Evolutionary conservation across 2,888 invertebrate genomes (phyloP).

Genomic region (Lysandra coridon): DNA sequence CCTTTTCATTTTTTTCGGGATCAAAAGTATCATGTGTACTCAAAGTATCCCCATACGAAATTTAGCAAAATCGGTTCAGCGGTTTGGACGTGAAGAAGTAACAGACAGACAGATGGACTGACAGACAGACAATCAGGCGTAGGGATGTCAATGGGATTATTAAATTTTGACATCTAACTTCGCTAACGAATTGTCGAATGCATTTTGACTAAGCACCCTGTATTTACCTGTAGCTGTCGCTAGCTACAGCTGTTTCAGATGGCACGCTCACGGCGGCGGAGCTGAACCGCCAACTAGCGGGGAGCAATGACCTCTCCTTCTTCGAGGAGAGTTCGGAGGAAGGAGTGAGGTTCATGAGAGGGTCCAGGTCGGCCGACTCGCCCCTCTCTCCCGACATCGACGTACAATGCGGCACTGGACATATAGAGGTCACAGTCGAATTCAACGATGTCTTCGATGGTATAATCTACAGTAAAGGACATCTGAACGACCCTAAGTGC

Average conservation of each 20-base stretch:
- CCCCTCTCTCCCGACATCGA: conserved; percentile 77
- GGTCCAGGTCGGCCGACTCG: conserved; percentile 76
- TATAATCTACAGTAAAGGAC: conserved; percentile 86
- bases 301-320: conserved; percentile 66
- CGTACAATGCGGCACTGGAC: conserved; percentile 81
- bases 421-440: conserved; percentile 82
- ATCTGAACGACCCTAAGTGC: conserved; percentile 84
- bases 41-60: no score
- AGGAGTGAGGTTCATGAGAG: conserved; percentile 71
- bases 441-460: conserved; percentile 84
- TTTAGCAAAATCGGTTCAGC: no score
- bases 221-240: conserved; percentile 66
- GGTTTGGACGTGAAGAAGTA: no score
- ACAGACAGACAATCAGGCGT: no score
- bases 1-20: no score
- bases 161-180: neutral
- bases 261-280: conserved; percentile 68
- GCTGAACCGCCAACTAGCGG: conserved; percentile 66
- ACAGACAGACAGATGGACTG: no score
- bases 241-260: conserved; percentile 76
- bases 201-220: neutral
- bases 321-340: conserved; percentile 63
- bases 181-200: neutral
- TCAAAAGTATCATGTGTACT: no score
- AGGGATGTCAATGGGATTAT: no score